A percentile compares a stretch with the other conserved stretches of the same genome.
These are phyloP conservation scores for Malaclemys terrapin DNA, from an alignment of 2,113 vertebrate genomes.

Conservation along the genomic window DNA sequence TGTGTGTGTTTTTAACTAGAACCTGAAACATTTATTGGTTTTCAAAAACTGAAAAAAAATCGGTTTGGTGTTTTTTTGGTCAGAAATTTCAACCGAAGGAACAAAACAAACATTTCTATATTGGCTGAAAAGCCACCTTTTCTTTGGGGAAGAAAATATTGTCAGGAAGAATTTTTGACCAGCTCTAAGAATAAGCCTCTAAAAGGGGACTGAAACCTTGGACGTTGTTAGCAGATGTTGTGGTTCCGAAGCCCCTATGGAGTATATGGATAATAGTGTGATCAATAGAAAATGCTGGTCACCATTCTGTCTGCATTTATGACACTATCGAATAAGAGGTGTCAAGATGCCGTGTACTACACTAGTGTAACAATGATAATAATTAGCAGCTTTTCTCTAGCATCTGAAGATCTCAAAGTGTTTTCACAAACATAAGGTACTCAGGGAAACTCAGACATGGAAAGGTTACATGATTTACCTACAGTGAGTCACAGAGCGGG, in stretches of 20 bases:
- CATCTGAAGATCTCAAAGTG: not conserved
- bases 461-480: not conserved
- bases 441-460: not conserved
- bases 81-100: not conserved
- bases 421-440: not conserved
- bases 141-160: not conserved
- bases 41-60: not conserved
- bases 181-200: not conserved
- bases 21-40: not conserved
- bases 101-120: not conserved
- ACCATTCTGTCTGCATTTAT: not conserved
- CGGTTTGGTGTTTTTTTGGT: not conserved
- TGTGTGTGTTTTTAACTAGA: not conserved
- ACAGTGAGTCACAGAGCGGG: not conserved
- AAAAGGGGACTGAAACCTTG: not conserved
- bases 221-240: not conserved
- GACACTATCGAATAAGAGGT: not conserved
- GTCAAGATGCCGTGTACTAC: not conserved
- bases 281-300: not conserved
- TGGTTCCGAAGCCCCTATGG: not conserved
- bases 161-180: not conserved
- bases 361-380: not conserved
- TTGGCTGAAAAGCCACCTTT: not conserved
- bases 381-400: not conserved
- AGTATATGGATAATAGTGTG: not conserved